Evolutionary conservation across 23 tunicate species (phyloP).

Genomic region (Oikopleura vanhoeffeni): DNA sequence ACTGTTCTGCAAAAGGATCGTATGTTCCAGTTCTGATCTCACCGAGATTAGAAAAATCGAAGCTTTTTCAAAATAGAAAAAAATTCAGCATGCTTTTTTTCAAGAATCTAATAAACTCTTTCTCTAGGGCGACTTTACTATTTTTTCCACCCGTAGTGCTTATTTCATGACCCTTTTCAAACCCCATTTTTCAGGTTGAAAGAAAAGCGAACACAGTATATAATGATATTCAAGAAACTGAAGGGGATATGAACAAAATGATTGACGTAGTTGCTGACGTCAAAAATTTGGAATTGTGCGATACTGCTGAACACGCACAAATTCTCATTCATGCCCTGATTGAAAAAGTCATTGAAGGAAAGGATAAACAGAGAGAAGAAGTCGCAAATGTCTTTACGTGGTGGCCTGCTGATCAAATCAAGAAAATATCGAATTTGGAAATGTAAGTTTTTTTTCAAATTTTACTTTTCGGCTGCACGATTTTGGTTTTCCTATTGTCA

Average conservation of each 20-base stretch:
- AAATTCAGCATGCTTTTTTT: too few species aligned
- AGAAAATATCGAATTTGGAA: neutral
- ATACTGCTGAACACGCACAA: neutral
- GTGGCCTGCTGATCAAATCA: neutral
- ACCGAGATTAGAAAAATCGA: neutral
- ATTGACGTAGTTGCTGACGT: neutral
- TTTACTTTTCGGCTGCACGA: too few species aligned
- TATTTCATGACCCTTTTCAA: too few species aligned
- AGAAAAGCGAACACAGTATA: neutral
- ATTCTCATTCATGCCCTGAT: neutral
- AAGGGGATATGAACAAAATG: neutral
- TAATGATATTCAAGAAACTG: neutral
- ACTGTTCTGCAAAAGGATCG: neutral
- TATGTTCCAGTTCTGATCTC: too few species aligned
- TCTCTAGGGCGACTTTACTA: too few species aligned
- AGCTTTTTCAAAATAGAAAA: too few species aligned
- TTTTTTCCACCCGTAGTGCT: neutral
- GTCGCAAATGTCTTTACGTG: neutral
- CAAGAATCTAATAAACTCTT: too few species aligned
- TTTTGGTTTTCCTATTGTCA: too few species aligned
- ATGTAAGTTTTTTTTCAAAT: neutral
- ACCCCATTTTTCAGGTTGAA: neutral
- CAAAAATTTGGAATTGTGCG: neutral
- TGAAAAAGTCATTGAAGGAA: neutral
- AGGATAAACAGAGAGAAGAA: neutral